A percentile compares a stretch with the other conserved stretches of the same genome.
Evolutionary conservation across 2,888 invertebrate genomes (phyloP).

Genomic region (Napeogenes inachia): DNA sequence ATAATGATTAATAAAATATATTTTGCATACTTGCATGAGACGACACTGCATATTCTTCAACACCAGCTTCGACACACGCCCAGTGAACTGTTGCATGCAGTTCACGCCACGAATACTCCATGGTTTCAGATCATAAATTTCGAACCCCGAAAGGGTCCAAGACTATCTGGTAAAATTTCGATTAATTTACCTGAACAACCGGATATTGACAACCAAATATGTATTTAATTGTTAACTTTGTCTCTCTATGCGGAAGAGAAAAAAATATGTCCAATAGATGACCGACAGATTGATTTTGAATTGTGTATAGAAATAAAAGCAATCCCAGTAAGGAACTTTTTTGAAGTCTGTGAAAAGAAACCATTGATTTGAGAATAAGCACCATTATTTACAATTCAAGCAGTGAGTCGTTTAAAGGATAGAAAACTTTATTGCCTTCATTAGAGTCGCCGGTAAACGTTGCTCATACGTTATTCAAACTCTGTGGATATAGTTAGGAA

Average conservation of each 20-base stretch:
- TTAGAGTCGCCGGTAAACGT: conserved; percentile 22
- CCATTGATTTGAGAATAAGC: conserved; percentile 39
- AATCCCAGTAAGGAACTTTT: conserved; percentile 36
- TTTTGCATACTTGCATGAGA: too few species aligned
- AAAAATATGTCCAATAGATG: conserved; percentile 30
- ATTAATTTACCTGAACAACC: too few species aligned
- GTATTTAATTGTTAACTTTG: neutral
- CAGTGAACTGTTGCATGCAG: too few species aligned
- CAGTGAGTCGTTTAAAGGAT: conserved; percentile 26
- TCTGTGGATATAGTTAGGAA: conserved; percentile 3
- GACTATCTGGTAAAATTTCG: too few species aligned
- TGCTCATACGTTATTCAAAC: conserved; percentile 14
- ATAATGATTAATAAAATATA: too few species aligned
- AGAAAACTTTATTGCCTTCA: conserved; percentile 30
- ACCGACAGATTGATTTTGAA: conserved; percentile 36
- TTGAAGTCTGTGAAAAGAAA: conserved; percentile 35
- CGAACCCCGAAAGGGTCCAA: too few species aligned
- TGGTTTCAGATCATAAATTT: too few species aligned
- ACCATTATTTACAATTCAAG: conserved; percentile 28
- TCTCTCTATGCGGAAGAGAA: conserved; percentile 15
- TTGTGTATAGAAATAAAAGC: conserved; percentile 38
- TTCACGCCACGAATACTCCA: too few species aligned
- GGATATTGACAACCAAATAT: too few species aligned
- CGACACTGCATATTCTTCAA: too few species aligned
- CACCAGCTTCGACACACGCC: too few species aligned